Evolutionary conservation across 2,113 vertebrate species (phyloP), one percentile per base, ranked within the genome.

Genomic region (Caretta caretta): DNA sequence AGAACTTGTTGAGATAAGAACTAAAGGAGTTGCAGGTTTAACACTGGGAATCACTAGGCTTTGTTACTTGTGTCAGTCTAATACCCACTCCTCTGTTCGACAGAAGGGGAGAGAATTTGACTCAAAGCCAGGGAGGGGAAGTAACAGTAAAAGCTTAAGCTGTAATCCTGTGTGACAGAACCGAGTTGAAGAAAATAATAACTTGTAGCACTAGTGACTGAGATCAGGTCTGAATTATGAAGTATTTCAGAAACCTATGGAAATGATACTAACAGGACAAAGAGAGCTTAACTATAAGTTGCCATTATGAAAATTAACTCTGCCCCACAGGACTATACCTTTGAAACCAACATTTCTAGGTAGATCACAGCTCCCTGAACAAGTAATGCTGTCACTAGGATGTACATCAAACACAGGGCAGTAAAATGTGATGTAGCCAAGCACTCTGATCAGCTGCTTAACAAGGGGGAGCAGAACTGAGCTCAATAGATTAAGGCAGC

Each of bases 111-210:
- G 46, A 93, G 29, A 87, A n/a, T 79, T 81, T 82, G n/a, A 46
- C 46, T 94, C 12, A 50, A 11, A 50, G 6, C 79, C 42, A 87
- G 49, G 93, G 27, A 53, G 51, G 56, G 9, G 53, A 38, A 72
- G 19, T 20, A 72, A n/a, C 35, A 38, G 19, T 72, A 20, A 38
- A 87, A n/a, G 20, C 24, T 62, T 54, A 76, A 62, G 6, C 8
- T 92, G 16, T 88, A n/a, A 42, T 83, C 51, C 5, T 38, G 0
- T 0, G 5, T 62, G 14, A 84, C 53, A 46, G 13, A 88, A 35
- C 56, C 17, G 78, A 49, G 8, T 10, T 87, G 12, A 84, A 8
- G 11, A 79, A 59, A 51, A 82, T n/a, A 88, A 3, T 53, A 76
- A 22, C 6, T 24, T 4, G 0, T 9, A 76, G 69, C 82, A 29